A percentile compares a stretch with the other conserved stretches of the same genome.
Conservation (phyloP, 1,140 invertebrate genomes). For the Micrasema minimum region DNA sequence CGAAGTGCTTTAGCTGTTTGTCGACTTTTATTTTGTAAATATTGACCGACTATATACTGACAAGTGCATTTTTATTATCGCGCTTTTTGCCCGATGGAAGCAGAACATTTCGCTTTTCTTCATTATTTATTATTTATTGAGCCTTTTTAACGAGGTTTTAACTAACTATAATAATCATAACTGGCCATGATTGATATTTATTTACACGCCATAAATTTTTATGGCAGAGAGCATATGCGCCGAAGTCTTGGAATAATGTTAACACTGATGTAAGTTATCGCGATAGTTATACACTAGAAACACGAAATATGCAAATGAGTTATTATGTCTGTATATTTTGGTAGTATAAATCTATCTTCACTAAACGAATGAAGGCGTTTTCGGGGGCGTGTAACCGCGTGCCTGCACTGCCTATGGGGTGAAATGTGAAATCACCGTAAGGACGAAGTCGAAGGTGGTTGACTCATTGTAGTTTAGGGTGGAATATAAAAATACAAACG, state of each 20-base stretch:
- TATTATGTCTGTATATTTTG: slow-evolving; percentile 3
- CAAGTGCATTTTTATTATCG: background rate
- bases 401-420: background rate
- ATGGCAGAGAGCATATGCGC: too few relatives aligned
- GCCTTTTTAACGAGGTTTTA: too few relatives aligned
- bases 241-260: too few relatives aligned
- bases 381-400: background rate
- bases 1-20: background rate
- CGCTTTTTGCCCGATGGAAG: background rate
- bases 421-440: slow-evolving; percentile 11
- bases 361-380: slow-evolving; percentile 9
- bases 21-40: slow-evolving; percentile 1
- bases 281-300: too few relatives aligned
- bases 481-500: slow-evolving; percentile 28
- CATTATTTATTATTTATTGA: too few relatives aligned
- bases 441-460: slow-evolving; percentile 10
- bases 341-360: slow-evolving; percentile 1
- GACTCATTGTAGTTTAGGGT: background rate
- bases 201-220: too few relatives aligned
- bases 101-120: background rate
- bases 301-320: slow-evolving; percentile 2
- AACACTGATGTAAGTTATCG: too few relatives aligned
- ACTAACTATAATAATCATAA: too few relatives aligned
- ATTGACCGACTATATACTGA: background rate
- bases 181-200: too few relatives aligned